Evolutionary conservation across 2,797 vertebrate genomes (phyloP), one percentile per base, ranked within the genome.

Genomic region (Darevskia nairensis): DNA sequence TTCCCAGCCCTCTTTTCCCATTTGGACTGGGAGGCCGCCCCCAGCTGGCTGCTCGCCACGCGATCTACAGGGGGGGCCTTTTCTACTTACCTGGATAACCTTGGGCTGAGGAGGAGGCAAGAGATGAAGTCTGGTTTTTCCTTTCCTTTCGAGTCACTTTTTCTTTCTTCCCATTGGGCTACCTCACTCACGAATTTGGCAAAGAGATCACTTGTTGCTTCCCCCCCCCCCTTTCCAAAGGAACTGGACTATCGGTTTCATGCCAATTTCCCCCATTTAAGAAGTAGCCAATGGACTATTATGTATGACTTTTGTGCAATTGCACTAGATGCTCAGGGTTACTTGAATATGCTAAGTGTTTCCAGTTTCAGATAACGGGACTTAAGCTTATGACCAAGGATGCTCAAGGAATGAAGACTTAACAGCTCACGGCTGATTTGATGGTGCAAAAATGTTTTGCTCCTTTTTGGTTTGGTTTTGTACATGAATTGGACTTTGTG

Each of bases 261-360:
- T 93, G 88, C 92, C 92, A 81, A 92, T 50, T 25, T 8, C 76
- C 85, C 78, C 27, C 75, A 82, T 77, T 27, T 46, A 50, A 82
- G 32, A 77, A 55, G 86, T 88, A 88, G 79, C 80, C 1, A 1
- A 92, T 84, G 90, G 93, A 92, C 94, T 84, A 69, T 91, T 69
- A 64, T 93, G 90, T 91, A 81, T 94, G 92, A 88, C 89, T 92
- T 90, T 92, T 91, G 95, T 96, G 94, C 94, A 94, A 90, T 94
- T 96, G 96, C 94, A 96, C 96, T 96, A 93, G 94, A 95, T 94
- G 95, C 97, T 97, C 96, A 97, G 97, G 97, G 96, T 96, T 94
- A 96, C 96, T 96, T 95, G 96, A 95, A 96, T 88, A 82, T 96
- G 93, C 95, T 93, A 94, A 88, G 94, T 91, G 90, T 96, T 96